phyloP scores from a whole-genome alignment of 1,140 invertebrate species.

The Temnothorax longispinosus region DNA sequence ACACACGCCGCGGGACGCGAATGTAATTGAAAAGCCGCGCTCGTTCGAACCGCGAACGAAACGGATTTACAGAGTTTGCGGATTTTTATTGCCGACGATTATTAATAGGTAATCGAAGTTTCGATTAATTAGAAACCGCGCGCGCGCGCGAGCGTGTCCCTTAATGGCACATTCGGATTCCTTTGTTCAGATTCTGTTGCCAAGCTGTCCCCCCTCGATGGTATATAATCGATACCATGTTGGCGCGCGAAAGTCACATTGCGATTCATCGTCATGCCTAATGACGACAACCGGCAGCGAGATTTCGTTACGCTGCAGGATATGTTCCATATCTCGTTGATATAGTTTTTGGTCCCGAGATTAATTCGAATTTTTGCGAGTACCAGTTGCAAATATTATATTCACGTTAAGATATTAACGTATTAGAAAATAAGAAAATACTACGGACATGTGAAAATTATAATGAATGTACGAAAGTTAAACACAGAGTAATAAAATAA shows the following conservation, averaged over 20 bases:
- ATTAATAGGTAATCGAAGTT: constrained; percentile 58
- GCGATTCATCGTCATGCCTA: constrained; percentile 13
- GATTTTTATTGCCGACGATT: constrained; percentile 61
- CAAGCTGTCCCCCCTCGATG: constrained; percentile 38
- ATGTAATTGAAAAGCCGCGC: constrained; percentile 61
- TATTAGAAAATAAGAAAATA: background rate
- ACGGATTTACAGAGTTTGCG: constrained; percentile 58
- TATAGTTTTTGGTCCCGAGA: background rate
- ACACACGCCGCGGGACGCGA: constrained; percentile 59
- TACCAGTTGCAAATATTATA: background rate
- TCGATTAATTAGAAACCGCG: constrained; percentile 61
- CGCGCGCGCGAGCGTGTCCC: constrained; percentile 24
- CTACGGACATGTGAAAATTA: background rate
- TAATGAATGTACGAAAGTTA: background rate
- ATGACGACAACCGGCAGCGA: constrained; percentile 9
- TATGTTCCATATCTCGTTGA: background rate
- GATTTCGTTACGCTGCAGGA: background rate
- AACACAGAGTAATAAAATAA: background rate
- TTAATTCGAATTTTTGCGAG: background rate
- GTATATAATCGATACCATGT: constrained; percentile 47
- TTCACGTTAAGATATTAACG: background rate
- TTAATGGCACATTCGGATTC: constrained; percentile 47
- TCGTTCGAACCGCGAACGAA: constrained; percentile 56
- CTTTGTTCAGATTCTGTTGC: constrained; percentile 58
- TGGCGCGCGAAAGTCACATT: constrained; percentile 35